phyloP scores from a whole-genome alignment of 2,113 vertebrate species.

The Crotalus viridis region DNA sequence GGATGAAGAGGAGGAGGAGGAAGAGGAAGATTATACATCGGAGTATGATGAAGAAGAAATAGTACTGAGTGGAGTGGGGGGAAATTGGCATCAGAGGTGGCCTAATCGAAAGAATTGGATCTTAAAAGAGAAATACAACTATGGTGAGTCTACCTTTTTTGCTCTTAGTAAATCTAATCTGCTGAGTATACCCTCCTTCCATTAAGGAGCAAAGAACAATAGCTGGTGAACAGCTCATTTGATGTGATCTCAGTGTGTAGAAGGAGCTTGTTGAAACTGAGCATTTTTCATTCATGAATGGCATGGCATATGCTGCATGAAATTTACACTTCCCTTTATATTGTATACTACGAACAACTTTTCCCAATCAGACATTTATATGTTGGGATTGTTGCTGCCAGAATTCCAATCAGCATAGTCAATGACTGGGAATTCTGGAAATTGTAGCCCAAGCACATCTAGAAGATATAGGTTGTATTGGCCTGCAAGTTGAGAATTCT shows the following conservation, averaged over 20 bases:
- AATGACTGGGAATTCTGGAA: not conserved
- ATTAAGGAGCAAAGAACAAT: not conserved
- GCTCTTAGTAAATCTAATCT: not conserved
- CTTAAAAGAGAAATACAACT: constrained; percentile 75
- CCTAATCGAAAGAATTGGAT: constrained; percentile 72
- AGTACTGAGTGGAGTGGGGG: constrained; percentile 78
- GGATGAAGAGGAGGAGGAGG: constrained; percentile 55
- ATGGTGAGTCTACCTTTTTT: constrained; percentile 68
- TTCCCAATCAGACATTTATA: not conserved
- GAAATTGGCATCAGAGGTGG: constrained; percentile 79
- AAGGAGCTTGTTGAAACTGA: too few species aligned
- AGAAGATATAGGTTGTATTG: not conserved
- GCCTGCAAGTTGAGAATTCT: not conserved
- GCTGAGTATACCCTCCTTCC: not conserved
- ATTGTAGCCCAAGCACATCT: not conserved
- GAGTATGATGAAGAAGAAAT: constrained; percentile 83
- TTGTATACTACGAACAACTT: not conserved
- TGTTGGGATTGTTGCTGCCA: not conserved
- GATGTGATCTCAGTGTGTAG: not conserved
- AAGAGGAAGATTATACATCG: constrained; percentile 74
- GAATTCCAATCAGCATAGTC: not conserved
- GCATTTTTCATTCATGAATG: not conserved
- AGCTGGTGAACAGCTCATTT: not conserved
- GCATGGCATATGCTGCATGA: not conserved
- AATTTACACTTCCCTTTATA: not conserved